Conservation (phyloP, 2,113 vertebrate species). For the Oplegnathus fasciatus region DNA sequence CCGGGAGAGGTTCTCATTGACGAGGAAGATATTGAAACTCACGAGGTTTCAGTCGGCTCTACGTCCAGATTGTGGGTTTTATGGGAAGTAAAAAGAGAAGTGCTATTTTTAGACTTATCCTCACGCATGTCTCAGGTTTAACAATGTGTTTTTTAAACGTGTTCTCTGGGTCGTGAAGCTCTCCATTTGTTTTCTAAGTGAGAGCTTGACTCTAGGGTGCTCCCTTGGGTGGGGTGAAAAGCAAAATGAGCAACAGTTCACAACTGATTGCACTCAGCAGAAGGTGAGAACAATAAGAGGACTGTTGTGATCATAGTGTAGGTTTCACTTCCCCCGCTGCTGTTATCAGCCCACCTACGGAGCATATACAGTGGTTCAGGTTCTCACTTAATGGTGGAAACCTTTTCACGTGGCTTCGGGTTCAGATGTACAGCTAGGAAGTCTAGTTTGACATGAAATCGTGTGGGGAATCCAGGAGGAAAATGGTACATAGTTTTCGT, state of each 20-base stretch:
- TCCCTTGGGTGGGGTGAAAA: not conserved
- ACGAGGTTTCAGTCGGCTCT: no score
- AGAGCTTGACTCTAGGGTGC: not conserved
- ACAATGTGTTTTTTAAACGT: not conserved
- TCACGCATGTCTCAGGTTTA: not conserved
- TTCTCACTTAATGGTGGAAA: constrained; percentile 6
- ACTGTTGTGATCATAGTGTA: constrained; percentile 7
- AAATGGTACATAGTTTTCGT: not conserved
- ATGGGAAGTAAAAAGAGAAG: not conserved
- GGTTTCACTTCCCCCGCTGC: constrained; percentile 36
- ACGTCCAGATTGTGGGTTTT: not conserved
- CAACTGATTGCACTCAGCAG: not conserved
- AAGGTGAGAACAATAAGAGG: not conserved
- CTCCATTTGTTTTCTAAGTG: not conserved
- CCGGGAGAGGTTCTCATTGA: not conserved
- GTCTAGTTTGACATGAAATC: not conserved
- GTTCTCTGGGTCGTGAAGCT: not conserved
- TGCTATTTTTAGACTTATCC: not conserved
- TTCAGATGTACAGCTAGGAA: not conserved
- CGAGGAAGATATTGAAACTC: not conserved
- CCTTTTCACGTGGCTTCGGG: not conserved
- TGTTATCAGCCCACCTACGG: constrained; percentile 8
- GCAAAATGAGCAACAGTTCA: constrained; percentile 3
- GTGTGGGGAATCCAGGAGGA: not conserved
- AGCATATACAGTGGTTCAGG: not conserved